Evolutionary conservation across 1,140 invertebrate species (phyloP), one percentile per base, ranked within the genome.

Genomic region (Steinernema khuongi): DNA sequence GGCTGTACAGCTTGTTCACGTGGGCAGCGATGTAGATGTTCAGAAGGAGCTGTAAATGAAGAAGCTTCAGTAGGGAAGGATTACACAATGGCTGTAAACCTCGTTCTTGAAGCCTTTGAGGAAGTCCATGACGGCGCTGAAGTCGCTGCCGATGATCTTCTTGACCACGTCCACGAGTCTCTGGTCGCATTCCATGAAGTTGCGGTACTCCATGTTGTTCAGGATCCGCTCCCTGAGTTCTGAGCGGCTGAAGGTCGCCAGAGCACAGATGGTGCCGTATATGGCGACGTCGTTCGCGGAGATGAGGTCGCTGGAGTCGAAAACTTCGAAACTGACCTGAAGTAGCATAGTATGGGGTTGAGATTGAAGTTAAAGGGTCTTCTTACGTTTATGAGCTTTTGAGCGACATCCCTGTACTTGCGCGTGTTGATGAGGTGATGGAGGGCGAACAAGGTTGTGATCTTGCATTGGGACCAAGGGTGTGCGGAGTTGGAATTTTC

Each of bases 21-120:
- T 99, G 96, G 19, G 94, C 93, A 29, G 95, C 94, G 86, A 99
- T 90, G 87, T 98, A 98, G 90, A 98, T 93, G 87, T 99, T 96
- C 83, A 99, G 87, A 71, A 97, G 88, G 75, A 99, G 89, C 88
- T 95, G 95, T 90, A 85, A 29, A 83, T 86, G 74, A 18, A 75
- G 29, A 44, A 81, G 32, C 72, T 72, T 74, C 19, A 74, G 70
- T 69, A 72, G 14, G 66, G 30, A 32, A 29, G n/a, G n/a, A n/a
- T 44, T n/a, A 73, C 26, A 66, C 29, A 31, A 26, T 22, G 19
- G 14, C 41, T 19, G 69, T 66, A 41, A 29, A 66, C 69, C 80
- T 85, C 79, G 85, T 90, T 90, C 84, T 92, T 93, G 79, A 98
- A 93, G 85, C 97, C 94, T 83, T 94, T 92, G 32, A 99, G 87